Percentiles rank a stretch among this genome's conserved stretches.
Conservation (phyloP, 2,113 vertebrate species). For the Brienomyrus brachyistius region DNA sequence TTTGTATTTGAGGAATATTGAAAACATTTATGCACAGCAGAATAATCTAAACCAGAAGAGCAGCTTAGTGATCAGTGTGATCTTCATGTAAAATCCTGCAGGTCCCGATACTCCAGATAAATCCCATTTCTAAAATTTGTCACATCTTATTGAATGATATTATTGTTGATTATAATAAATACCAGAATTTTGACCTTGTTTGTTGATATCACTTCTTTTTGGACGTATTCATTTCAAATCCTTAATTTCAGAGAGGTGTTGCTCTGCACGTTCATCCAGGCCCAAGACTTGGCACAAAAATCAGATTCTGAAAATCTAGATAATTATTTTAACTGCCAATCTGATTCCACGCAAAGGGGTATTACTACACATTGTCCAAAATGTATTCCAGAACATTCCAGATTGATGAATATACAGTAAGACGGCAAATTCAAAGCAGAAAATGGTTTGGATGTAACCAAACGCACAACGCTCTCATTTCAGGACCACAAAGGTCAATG, state of each 20-base stretch:
- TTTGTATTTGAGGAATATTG: conserved; percentile 29
- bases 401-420: conserved; percentile 1
- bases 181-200: background rate
- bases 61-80: background rate
- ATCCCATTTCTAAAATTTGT: background rate
- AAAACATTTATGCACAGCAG: conserved; percentile 23
- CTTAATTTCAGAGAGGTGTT: background rate
- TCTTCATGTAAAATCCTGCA: background rate
- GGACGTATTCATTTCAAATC: background rate
- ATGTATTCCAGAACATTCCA: background rate
- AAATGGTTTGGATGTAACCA: background rate
- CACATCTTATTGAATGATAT: background rate
- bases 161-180: background rate
- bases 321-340: background rate
- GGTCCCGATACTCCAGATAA: background rate
- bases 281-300: background rate
- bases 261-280: background rate
- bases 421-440: background rate
- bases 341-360: background rate
- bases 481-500: background rate
- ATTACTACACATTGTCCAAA: background rate
- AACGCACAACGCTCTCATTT: background rate
- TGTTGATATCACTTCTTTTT: background rate
- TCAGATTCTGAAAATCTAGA: background rate
- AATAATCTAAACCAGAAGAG: conserved; percentile 30